Percentiles rank a stretch among this genome's conserved stretches.
Evolutionary conservation across 2,888 invertebrate species (phyloP).

Genomic region (Nipponacmea schrenckii): DNA sequence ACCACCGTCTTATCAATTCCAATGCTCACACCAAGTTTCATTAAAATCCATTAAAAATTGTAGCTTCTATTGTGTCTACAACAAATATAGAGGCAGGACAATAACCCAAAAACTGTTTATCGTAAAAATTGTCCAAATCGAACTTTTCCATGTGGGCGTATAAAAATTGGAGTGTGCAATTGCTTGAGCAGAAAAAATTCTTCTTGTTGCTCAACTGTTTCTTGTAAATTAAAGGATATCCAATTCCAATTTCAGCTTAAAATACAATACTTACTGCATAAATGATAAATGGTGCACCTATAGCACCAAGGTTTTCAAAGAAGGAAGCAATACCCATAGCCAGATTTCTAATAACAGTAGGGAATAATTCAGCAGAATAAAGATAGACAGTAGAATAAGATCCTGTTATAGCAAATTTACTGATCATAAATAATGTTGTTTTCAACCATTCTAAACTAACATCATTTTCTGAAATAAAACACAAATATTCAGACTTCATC

Average conservation of each 20-base stretch:
- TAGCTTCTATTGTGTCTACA: no score
- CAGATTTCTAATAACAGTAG: conserved; percentile 62
- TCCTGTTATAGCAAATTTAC: conserved; percentile 66
- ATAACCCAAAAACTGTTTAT: no score
- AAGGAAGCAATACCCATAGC: conserved; percentile 61
- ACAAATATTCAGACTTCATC: neutral
- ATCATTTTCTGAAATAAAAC: conserved; percentile 39
- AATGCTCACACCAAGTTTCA: no score
- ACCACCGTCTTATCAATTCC: no score
- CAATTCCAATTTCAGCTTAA: neutral
- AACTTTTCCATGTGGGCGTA: no score
- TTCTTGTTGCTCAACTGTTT: no score
- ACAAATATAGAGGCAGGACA: no score
- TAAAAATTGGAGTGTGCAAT: no score
- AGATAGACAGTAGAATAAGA: conserved; percentile 63
- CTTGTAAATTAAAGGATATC: neutral
- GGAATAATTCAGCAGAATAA: conserved; percentile 64
- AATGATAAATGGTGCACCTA: conserved; percentile 61
- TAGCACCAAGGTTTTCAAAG: conserved; percentile 62
- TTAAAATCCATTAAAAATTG: no score
- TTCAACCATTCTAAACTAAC: conserved; percentile 36
- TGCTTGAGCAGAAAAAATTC: no score
- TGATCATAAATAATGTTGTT: conserved; percentile 54
- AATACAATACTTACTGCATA: conserved; percentile 52
- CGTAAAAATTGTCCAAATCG: no score